Percentiles rank a stretch among this genome's conserved stretches.
Evolutionary conservation across 2,888 invertebrate species (phyloP).

Genomic region (Agapetus fuscipes): DNA sequence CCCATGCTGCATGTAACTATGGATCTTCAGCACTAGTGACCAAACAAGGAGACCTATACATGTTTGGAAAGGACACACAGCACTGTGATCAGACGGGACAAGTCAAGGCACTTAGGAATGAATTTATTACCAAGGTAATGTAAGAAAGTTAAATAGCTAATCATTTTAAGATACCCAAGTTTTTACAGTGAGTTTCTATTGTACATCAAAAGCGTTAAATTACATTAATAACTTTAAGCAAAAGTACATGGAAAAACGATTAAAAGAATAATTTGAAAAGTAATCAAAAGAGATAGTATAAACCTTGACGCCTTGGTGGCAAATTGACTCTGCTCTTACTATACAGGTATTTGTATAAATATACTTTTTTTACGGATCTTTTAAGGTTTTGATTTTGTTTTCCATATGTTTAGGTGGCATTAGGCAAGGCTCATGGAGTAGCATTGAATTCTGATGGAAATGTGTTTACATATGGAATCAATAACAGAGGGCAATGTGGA

Average conservation of each 20-base stretch:
- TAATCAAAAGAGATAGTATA: too few species aligned
- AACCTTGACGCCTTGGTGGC: too few species aligned
- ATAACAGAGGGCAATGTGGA: constrained; percentile 97
- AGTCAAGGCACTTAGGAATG: constrained; percentile 65
- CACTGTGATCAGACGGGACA: constrained; percentile 70
- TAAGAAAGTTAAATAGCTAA: not conserved
- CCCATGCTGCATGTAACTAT: constrained; percentile 85
- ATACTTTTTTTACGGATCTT: too few species aligned
- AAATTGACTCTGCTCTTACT: too few species aligned
- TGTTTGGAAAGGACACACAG: constrained; percentile 91
- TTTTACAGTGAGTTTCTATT: too few species aligned
- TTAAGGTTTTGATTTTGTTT: too few species aligned
- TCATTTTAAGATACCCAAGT: not conserved
- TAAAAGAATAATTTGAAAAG: too few species aligned
- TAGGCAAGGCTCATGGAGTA: constrained; percentile 96
- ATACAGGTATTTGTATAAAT: too few species aligned
- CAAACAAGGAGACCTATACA: constrained; percentile 77
- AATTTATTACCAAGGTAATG: constrained; percentile 51
- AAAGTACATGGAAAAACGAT: too few species aligned
- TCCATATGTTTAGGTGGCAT: constrained; percentile 64
- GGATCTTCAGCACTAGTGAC: constrained; percentile 91
- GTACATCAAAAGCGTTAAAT: too few species aligned
- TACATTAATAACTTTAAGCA: too few species aligned
- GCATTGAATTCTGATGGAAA: constrained; percentile 80
- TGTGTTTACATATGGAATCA: constrained; percentile 92